Evolutionary conservation across 2,113 vertebrate genomes (phyloP).

Genomic region (Manacus vitellinus): DNA sequence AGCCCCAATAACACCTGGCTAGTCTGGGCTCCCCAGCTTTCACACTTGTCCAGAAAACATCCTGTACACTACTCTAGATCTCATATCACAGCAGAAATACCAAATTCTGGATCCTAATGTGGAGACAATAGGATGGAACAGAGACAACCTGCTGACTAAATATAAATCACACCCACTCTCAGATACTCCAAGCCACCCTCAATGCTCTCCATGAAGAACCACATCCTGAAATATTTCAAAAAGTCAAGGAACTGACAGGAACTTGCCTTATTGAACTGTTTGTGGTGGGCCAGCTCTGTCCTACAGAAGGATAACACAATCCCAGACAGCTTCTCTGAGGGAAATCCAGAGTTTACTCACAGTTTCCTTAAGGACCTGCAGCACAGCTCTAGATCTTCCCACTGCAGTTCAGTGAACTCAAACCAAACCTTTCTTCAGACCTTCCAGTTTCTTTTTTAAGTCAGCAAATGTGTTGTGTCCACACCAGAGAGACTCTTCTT

Average conservation of each 20-base stretch:
- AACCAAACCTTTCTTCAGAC: not conserved
- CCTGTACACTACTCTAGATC: not conserved
- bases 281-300: no score
- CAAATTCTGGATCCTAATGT: not conserved
- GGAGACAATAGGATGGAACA: no score
- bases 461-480: not conserved
- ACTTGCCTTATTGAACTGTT: no score
- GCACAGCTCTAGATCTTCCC: not conserved
- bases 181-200: no score
- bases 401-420: not conserved
- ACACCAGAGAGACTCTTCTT: not conserved
- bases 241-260: no score
- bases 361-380: not conserved
- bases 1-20: not conserved
- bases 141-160: no score
- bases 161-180: no score
- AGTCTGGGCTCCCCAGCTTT: not conserved
- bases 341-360: not conserved
- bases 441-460: not conserved
- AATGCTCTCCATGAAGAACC: no score
- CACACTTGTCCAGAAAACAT: not conserved
- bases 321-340: no score
- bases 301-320: no score
- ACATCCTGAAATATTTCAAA: no score
- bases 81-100: not conserved